Percentiles rank a stretch among this genome's conserved stretches.
phyloP scores from a whole-genome alignment of 2,888 invertebrate species.

The Drosophila lacicola region DNA sequence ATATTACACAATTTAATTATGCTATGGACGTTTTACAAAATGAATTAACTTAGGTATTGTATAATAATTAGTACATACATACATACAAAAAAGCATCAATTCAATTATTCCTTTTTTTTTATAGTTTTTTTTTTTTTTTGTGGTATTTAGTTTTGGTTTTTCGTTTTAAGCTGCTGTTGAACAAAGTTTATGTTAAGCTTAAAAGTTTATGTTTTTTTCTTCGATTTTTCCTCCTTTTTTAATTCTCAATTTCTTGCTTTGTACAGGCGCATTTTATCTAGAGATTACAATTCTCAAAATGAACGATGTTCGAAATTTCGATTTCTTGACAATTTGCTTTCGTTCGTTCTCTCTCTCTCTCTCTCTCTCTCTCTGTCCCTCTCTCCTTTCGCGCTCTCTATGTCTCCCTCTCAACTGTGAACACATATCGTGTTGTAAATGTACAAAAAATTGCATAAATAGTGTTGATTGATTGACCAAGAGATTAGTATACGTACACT shows the following conservation, averaged over 20 bases:
- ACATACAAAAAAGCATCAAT: slow-evolving; percentile 31
- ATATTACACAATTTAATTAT: slow-evolving; percentile 63
- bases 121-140: background rate
- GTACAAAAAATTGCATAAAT: slow-evolving; percentile 45
- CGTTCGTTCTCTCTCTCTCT: background rate
- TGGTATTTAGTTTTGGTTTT: slow-evolving; percentile 7
- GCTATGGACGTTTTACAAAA: slow-evolving; percentile 73
- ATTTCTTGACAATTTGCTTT: slow-evolving; percentile 19
- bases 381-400: too few species aligned
- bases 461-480: slow-evolving; percentile 31
- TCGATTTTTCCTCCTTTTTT: background rate
- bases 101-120: background rate
- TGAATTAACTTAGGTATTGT: slow-evolving; percentile 50
- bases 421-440: slow-evolving; percentile 44
- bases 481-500: slow-evolving; percentile 2
- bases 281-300: background rate
- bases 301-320: background rate
- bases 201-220: slow-evolving; percentile 14
- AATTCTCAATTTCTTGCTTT: slow-evolving; percentile 15
- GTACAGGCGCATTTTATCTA: slow-evolving; percentile 32
- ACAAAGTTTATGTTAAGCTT: slow-evolving; percentile 7
- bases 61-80: slow-evolving; percentile 35
- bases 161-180: slow-evolving; percentile 5
- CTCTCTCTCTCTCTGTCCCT: too few species aligned
- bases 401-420: slow-evolving; percentile 25